These are phyloP conservation scores for Heliconius ismenius DNA, from an alignment of 2,888 invertebrate species.

Conservation along the genomic window DNA sequence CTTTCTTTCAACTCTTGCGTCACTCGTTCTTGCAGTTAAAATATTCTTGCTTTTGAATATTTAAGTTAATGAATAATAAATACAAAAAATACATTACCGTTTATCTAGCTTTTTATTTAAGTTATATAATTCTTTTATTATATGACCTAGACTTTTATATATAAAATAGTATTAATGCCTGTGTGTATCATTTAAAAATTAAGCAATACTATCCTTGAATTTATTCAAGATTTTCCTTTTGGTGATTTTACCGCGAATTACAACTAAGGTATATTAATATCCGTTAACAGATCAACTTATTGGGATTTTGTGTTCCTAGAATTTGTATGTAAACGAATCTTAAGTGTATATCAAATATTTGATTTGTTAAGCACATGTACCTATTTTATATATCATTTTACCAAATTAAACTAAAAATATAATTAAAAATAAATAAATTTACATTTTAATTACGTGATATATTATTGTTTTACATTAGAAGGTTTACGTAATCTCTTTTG, in stretches of 20 bases:
- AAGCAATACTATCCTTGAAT: slow-evolving; percentile 12
- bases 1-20: slow-evolving; percentile 40
- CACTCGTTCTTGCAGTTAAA: slow-evolving; percentile 32
- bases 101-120: slow-evolving; percentile 19
- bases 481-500: slow-evolving; percentile 5
- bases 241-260: slow-evolving; percentile 2
- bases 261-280: slow-evolving; percentile 4
- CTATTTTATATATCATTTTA: neutral
- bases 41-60: slow-evolving; percentile 40
- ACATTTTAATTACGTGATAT: neutral
- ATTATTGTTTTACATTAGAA: neutral
- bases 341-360: neutral
- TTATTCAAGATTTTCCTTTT: neutral
- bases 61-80: slow-evolving; percentile 30
- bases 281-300: neutral
- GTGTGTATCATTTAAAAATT: neutral
- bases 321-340: neutral
- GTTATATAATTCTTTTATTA: slow-evolving; percentile 18
- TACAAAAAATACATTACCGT: slow-evolving; percentile 27
- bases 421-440: neutral
- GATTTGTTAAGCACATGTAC: neutral
- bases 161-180: neutral
- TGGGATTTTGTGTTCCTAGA: slow-evolving; percentile 2
- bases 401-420: neutral
- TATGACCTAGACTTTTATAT: slow-evolving; percentile 7